A percentile compares a stretch with the other conserved stretches of the same genome.
Evolutionary conservation across 2,113 vertebrate genomes (phyloP).

Genomic region (Grallaria varia): DNA sequence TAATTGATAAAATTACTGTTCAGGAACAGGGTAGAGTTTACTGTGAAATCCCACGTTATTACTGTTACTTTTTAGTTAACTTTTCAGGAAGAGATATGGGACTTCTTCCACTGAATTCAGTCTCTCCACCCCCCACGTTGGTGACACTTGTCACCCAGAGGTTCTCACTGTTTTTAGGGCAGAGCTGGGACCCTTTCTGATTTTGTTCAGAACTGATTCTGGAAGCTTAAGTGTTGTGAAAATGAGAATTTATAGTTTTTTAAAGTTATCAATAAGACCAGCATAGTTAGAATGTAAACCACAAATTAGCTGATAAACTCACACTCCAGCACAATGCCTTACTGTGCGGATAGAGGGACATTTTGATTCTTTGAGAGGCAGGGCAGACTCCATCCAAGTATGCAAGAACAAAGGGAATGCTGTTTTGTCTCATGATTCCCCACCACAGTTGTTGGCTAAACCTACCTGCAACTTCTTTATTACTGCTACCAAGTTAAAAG

Average conservation of each 20-base stretch:
- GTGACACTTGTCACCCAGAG: neutral
- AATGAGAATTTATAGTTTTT: neutral
- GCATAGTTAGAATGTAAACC: neutral
- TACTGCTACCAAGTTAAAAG: neutral
- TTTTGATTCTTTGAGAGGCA: neutral
- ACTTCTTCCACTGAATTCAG: neutral
- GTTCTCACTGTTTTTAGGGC: neutral
- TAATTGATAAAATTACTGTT: neutral
- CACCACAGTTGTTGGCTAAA: neutral
- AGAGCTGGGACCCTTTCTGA: neutral
- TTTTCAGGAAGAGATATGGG: neutral
- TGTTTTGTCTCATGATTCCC: neutral
- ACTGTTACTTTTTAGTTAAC: neutral
- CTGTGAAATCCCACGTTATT: neutral
- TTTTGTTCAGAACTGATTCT: neutral
- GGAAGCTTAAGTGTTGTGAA: neutral
- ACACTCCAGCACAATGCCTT: fast-evolving
- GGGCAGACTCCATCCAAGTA: neutral
- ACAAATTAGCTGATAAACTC: neutral
- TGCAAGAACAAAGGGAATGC: neutral
- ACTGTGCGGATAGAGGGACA: neutral
- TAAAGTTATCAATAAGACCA: neutral
- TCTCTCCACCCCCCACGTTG: neutral
- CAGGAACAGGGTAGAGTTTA: neutral
- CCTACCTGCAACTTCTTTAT: neutral